Base-by-base conservation (phyloP, 1,140 invertebrate species). In the Trypoxylus dichotomus region DNA sequence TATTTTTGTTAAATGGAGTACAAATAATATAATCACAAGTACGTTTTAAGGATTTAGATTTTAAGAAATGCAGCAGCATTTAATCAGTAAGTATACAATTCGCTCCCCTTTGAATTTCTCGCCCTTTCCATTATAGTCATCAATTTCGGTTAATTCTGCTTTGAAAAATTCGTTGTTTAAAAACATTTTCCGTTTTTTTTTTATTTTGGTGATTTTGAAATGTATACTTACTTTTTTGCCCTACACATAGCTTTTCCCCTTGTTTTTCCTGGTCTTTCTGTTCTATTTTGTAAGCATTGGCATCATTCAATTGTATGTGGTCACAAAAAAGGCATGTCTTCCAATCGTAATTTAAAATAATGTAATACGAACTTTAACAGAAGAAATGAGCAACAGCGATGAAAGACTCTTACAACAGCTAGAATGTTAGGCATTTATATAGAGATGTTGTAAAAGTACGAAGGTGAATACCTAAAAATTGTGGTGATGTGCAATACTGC, bases 1-100 rank as follows among this genome's bases (percentile, higher is more conserved):
- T 85, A 85, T 85, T 85, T 85, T 85, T 85, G 82, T 84, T 85
- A 85, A 83, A 82, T 78, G 79, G 80, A 85, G 84, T 85, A 85
- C 84, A 85, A 85, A 85, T 82, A 68, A 79, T 84, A 81, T 84
- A 84, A 84, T 84, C 83, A 83, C 81, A 79, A 80, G 79, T 79
- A 78, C 79, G 11, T 79, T 81, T 76, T 75, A 80, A 75, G 79
- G 58, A 76, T 43, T 68, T 79, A 82, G 71, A 60, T 68, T 79
- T 54, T 82, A 80, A 80, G 80, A 32, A 37, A 8, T 37, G 32
- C 32, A 77, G 41, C 25, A 75, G 74, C 74, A 80, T 78, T 76
- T 77, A 68, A 75, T 24, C 15, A 68, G 47, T 76, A 32, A 80
- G 76, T 80, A 75, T 78, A 77, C 74, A 78, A 68, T 77, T 77